These are phyloP conservation scores for Bombus haemorrhoidalis DNA, from an alignment of 1,140 invertebrate genomes.

Conservation along the genomic window DNA sequence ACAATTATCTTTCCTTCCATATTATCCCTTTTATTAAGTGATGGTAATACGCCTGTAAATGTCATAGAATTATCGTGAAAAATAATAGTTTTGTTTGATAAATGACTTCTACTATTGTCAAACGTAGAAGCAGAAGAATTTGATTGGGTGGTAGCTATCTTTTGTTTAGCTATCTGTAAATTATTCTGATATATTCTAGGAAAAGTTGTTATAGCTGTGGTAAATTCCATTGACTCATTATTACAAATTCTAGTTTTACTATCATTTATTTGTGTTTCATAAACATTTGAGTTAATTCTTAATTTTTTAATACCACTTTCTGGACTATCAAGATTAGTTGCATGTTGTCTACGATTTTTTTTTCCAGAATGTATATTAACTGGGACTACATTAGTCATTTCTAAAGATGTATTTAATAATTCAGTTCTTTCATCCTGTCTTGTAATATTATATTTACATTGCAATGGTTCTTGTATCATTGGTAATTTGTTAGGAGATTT, in stretches of 20 bases:
- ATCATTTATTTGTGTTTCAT: conserved; percentile 1
- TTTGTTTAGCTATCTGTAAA: neutral
- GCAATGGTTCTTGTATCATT: neutral
- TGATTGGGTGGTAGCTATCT: neutral
- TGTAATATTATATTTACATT: conserved; percentile 6
- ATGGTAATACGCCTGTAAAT: conserved; percentile 6
- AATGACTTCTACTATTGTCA: neutral
- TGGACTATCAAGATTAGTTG: neutral
- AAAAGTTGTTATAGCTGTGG: conserved; percentile 20
- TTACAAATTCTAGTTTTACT: neutral
- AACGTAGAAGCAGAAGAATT: neutral
- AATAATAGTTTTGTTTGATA: conserved; percentile 11
- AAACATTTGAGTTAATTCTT: neutral
- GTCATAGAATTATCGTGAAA: conserved; percentile 51
- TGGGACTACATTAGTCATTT: conserved; percentile 47
- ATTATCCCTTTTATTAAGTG: neutral
- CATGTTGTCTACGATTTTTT: neutral
- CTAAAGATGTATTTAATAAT: conserved; percentile 52
- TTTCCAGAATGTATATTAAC: neutral
- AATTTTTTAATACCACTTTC: neutral
- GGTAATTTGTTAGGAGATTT: neutral
- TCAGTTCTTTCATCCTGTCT: conserved; percentile 33
- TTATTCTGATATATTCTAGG: neutral
- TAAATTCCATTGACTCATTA: conserved; percentile 57
- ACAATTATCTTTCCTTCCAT: neutral